Evolutionary conservation across 2,113 vertebrate species (phyloP), one percentile per base, ranked within the genome.

Genomic region (Drymodes brunneopygia): DNA sequence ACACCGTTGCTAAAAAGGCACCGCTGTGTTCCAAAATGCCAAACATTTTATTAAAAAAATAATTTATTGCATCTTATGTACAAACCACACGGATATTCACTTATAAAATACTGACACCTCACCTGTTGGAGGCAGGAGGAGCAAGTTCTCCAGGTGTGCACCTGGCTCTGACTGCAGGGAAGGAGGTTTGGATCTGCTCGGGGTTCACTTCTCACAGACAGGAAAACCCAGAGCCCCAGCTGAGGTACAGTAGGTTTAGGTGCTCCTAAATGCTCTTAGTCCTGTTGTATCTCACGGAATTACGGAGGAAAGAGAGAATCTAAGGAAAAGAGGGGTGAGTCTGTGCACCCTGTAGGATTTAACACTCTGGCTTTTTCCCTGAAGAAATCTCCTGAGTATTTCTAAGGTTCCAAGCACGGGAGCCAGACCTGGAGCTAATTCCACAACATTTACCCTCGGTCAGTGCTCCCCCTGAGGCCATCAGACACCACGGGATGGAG

Each of bases 11-110:
- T 35, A 23, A 58, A 70, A 56, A 56, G 31, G 40, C 62, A 27
- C 21, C 45, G 9, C 18, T 3, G 0, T 3, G 6, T 80, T 78
- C 77, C 73, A 93, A 80, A 66, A 38, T 14, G 5, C 62, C 48
- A 91, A 70, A 27, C 6, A 2, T 88, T 97, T 98, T 97, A 97
- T 97, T 98, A 98, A 53, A 97, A 98, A 98, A 98, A 88, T 98
- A 98, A 98, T 79, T 98, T 98, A 98, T 61, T 88, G 90, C 51
- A 64, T 81, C 93, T 95, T 97, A 73, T 96, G n/a, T 92, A 98
- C 97, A 97, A 92, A 96, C 80, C 5, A 13, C 70, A 71, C 1
- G 5, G 82, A 77, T 1, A 15, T 38, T 51, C 58, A 3, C 50
- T 83, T 67, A 69, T 3, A 75, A 96, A 97, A 95, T 60, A 95